These are phyloP conservation scores for Gallirallus australis DNA, from an alignment of 2,797 vertebrate genomes.

Conservation along the genomic window DNA sequence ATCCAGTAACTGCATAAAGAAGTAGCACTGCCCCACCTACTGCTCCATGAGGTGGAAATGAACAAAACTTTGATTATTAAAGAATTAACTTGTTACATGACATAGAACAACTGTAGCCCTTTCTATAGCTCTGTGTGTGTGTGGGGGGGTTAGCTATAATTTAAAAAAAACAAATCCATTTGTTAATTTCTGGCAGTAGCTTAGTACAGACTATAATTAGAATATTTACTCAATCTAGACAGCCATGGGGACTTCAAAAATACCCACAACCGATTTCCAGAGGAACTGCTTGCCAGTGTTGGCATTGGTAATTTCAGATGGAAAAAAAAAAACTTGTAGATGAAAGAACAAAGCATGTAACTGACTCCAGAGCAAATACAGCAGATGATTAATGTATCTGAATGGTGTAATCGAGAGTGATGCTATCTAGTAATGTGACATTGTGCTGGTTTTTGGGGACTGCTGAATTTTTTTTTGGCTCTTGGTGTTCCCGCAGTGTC, in stretches of 20 bases:
- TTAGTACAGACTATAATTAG: background rate
- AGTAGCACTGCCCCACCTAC: background rate
- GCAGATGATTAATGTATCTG: background rate
- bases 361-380: background rate
- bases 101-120: background rate
- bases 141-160: accelerated
- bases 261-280: background rate
- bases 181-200: background rate
- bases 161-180: background rate
- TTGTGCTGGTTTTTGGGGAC: background rate
- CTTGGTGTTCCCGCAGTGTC: background rate
- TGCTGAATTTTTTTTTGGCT: background rate
- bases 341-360: background rate
- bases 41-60: background rate
- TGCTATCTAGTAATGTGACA: background rate
- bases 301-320: background rate
- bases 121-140: background rate
- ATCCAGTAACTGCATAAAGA: background rate
- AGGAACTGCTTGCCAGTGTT: background rate
- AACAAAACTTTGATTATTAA: background rate
- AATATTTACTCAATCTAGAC: background rate
- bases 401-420: background rate
- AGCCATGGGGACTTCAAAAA: background rate
- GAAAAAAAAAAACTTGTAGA: background rate
- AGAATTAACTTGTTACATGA: background rate